These are phyloP conservation scores for Cyanoderma ruficeps DNA, from an alignment of 2,113 vertebrate genomes.

Conservation along the genomic window DNA sequence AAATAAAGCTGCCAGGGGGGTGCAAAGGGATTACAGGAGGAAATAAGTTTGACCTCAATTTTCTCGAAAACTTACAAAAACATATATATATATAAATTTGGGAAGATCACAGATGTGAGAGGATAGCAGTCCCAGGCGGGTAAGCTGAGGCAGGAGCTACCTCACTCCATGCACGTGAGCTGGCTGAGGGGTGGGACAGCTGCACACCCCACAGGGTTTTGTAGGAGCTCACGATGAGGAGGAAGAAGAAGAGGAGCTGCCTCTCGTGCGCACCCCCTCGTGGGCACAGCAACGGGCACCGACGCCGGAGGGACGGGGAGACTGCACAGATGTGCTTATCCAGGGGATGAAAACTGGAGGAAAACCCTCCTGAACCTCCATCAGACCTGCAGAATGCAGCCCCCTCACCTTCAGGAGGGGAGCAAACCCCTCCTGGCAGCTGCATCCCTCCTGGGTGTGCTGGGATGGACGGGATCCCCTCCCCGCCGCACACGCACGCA, in stretches of 20 bases:
- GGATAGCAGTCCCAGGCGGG: background rate
- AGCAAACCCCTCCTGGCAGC: constrained; percentile 6
- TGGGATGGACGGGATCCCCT: constrained; percentile 20
- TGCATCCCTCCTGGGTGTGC: background rate
- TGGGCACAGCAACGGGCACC: background rate
- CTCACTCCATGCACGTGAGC: rapidly evolving
- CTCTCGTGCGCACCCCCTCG: constrained; percentile 6
- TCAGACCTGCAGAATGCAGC: background rate
- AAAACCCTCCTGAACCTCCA: background rate
- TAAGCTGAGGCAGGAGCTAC: background rate
- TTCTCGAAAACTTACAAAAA: constrained; percentile 47
- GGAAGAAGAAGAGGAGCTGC: background rate
- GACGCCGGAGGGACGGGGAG: background rate
- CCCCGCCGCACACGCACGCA: background rate
- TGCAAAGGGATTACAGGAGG: constrained; percentile 29
- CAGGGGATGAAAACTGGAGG: background rate
- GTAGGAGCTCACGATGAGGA: background rate
- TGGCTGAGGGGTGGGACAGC: background rate
- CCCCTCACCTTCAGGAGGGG: background rate
- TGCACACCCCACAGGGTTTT: background rate
- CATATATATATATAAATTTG: background rate
- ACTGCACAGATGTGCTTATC: background rate
- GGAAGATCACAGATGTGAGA: background rate
- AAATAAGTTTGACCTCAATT: constrained; percentile 73
- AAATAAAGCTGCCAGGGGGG: background rate